Base-by-base conservation (phyloP, 2,888 invertebrate genomes). In the Mellilla xanthometata region DNA sequence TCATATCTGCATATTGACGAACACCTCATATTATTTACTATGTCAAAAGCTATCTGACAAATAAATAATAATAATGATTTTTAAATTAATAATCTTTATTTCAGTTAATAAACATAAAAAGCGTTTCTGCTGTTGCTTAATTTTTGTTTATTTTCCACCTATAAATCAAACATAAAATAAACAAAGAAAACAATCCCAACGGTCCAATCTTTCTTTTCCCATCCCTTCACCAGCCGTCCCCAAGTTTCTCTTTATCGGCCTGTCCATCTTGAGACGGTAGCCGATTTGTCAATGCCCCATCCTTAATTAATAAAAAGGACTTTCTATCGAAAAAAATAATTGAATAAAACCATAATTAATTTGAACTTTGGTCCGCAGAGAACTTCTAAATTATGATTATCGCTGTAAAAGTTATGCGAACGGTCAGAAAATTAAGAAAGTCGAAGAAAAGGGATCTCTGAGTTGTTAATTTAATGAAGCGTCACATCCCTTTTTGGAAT, bases 251-350 rank as follows among this genome's bases (percentile, higher is more conserved):
- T 65, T 79, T 87, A 87, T 87, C 87, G 56, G 53, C 40, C 73
- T 78, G 86, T 85, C 86, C 72, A 88, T 86, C 86, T 80, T 40
- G 60, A 64, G 74, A 68, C 83, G 73, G 85, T 79, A 82, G 84
- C 81, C 85, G 79, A 87, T 89, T 87, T 86, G 85, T 89, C 87
- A 89, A 86, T 85, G 83, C 80, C 72, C 75, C 72, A 60, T 72
- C 77, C 67, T 81, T 88, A 87, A 88, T 89, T 86, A 88, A 88
- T 87, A 87, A 87, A 86, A 81, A 65, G 58, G 68, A 67, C 72
- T 68, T 63, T 62, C 60, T 62, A 56, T 56, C 58, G 60, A 64
- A 77, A 83, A 64, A 77, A 83, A 77, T 80, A 83, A 82, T 72
- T 77, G 76, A 81, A 79, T 78, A 77, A 81, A 78, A 76, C 69